Evolutionary conservation across 2,888 invertebrate genomes (phyloP).

Genomic region (Drymonia ruficornis): DNA sequence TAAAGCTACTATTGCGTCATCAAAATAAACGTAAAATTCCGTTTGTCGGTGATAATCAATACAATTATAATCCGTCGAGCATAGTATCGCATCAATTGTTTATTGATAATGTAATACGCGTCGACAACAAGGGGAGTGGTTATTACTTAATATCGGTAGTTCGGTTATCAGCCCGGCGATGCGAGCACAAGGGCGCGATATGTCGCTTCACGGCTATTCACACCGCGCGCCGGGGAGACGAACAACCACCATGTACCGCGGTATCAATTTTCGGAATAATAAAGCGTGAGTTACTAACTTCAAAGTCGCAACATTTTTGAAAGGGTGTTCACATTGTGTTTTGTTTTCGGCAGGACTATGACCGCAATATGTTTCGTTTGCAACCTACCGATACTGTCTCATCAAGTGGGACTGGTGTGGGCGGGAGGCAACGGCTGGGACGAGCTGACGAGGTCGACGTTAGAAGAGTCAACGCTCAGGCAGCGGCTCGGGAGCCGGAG

Average conservation of each 20-base stretch:
- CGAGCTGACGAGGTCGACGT: slow-evolving; percentile 93
- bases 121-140: slow-evolving; percentile 73
- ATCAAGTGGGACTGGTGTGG: slow-evolving; percentile 97
- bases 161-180: slow-evolving; percentile 74
- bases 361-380: slow-evolving; percentile 98
- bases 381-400: slow-evolving; percentile 97
- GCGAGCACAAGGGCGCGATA: slow-evolving; percentile 75
- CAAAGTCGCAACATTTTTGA: slow-evolving; percentile 1
- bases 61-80: slow-evolving; percentile 39
- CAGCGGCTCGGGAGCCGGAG: slow-evolving; percentile 93
- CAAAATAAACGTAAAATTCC: slow-evolving; percentile 1
- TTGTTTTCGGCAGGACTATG: slow-evolving; percentile 90
- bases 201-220: slow-evolving; percentile 62
- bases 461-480: slow-evolving; percentile 93
- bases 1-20: slow-evolving; percentile 11
- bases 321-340: slow-evolving; percentile 26
- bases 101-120: slow-evolving; percentile 66
- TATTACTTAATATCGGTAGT: slow-evolving; percentile 76
- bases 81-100: slow-evolving; percentile 59
- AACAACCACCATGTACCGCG: slow-evolving; percentile 61
- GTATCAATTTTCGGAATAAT: slow-evolving; percentile 71
- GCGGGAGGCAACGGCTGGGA: slow-evolving; percentile 98
- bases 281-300: slow-evolving; percentile 68
- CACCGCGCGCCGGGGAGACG: slow-evolving; percentile 48
- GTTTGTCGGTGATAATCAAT: slow-evolving; percentile 35